phyloP scores from a whole-genome alignment of 2,113 vertebrate genomes.

The Fregata magnificens region DNA sequence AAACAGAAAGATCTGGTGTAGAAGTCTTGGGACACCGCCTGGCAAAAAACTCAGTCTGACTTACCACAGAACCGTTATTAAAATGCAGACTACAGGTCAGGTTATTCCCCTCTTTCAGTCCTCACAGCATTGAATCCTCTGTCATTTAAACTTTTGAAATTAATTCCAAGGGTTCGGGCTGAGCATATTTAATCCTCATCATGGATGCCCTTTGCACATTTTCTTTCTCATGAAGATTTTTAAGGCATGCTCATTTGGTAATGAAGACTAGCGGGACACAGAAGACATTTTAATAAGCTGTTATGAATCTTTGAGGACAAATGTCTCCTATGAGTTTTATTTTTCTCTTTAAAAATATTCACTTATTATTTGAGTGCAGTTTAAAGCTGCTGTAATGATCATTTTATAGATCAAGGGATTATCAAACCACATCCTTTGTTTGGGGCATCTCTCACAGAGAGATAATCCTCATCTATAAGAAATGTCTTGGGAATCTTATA shows the following conservation, averaged over 20 bases:
- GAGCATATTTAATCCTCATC: neutral
- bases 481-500: neutral
- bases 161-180: neutral
- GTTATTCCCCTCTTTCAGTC: neutral
- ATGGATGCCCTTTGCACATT: neutral
- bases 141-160: constrained; percentile 8
- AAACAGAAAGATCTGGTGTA: neutral
- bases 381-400: neutral
- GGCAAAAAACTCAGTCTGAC: neutral
- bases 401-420: neutral
- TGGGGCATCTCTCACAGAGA: neutral
- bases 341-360: neutral
- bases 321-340: neutral
- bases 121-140: neutral
- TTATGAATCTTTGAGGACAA: neutral
- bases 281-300: neutral
- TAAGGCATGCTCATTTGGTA: neutral
- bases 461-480: neutral
- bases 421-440: neutral
- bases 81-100: neutral
- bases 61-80: neutral
- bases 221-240: neutral
- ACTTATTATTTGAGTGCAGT: neutral
- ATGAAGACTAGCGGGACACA: neutral
- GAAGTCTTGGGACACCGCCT: neutral